Conservation (phyloP, 1,140 invertebrate species). For the fruit fly (Drosophila melanogaster) region DNA sequence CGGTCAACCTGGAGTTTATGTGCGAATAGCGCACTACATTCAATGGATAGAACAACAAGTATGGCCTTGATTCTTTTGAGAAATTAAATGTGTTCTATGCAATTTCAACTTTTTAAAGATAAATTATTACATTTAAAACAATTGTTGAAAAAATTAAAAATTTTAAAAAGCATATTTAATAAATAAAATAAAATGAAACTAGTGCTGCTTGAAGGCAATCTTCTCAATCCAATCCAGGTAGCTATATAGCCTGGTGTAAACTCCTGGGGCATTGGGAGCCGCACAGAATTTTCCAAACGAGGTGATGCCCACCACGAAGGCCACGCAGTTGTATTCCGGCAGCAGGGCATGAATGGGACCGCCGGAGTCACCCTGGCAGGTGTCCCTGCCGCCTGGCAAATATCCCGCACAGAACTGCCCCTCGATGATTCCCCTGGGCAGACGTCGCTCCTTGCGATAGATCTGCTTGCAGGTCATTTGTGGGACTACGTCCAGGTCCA, state of each 20-base stretch:
- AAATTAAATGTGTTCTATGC: neutral
- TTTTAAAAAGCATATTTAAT: neutral
- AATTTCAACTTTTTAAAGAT: no score
- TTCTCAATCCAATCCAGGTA: slow-evolving; percentile 88
- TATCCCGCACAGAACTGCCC: slow-evolving; percentile 90
- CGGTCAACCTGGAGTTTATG: slow-evolving; percentile 89
- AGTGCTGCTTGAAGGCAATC: slow-evolving; percentile 74
- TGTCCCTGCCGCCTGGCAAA: slow-evolving; percentile 89
- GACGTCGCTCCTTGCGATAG: slow-evolving; percentile 83
- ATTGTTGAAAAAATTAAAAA: neutral
- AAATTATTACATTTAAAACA: neutral
- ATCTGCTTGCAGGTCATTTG: slow-evolving; percentile 86
- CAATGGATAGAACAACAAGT: slow-evolving; percentile 87
- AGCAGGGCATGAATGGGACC: slow-evolving; percentile 73
- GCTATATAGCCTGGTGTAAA: slow-evolving; percentile 86
- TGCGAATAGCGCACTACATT: slow-evolving; percentile 86
- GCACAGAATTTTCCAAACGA: slow-evolving; percentile 85
- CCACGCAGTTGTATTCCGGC: slow-evolving; percentile 79
- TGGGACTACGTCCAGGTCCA: slow-evolving; percentile 87
- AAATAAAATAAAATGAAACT: neutral
- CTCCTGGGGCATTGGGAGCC: slow-evolving; percentile 84
- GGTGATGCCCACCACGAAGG: slow-evolving; percentile 84
- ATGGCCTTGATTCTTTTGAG: slow-evolving; percentile 29
- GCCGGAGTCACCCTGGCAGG: slow-evolving; percentile 87
- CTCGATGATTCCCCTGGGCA: slow-evolving; percentile 86